phyloP scores from a whole-genome alignment of 2,797 vertebrate species.

The Coracias cyanogaster region DNA sequence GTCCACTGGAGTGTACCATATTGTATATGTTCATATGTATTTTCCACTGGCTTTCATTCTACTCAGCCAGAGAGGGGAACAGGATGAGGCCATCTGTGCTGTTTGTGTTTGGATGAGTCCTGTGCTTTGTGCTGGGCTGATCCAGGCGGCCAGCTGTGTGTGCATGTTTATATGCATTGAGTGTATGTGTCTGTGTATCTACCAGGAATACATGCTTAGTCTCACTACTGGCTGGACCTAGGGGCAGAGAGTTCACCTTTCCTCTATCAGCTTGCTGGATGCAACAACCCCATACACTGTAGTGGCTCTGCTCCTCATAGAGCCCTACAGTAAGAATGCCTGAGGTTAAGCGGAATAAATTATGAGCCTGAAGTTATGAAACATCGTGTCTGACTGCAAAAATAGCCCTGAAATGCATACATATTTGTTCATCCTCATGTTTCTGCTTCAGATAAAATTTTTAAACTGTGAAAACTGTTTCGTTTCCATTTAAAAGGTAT shows the following conservation, averaged over 20 bases:
- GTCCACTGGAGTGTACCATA: background rate
- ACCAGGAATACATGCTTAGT: background rate
- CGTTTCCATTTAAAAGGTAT: background rate
- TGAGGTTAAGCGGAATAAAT: conserved; percentile 52
- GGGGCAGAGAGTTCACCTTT: background rate
- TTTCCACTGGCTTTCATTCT: background rate
- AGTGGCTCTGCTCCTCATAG: background rate
- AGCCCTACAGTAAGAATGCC: background rate
- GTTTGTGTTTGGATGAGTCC: background rate
- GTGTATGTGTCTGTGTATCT: background rate
- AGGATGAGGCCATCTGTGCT: background rate
- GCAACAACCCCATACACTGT: background rate
- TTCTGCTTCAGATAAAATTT: background rate
- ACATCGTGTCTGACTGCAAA: background rate
- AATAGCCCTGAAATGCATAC: background rate
- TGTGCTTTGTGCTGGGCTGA: background rate
- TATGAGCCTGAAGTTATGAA: conserved; percentile 17
- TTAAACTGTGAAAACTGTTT: background rate
- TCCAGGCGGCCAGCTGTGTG: background rate
- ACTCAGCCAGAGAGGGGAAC: background rate
- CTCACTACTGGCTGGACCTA: background rate
- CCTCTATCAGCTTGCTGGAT: background rate
- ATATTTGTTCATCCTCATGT: background rate
- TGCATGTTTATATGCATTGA: background rate
- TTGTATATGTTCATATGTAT: background rate